phyloP scores from a whole-genome alignment of 2,797 vertebrate genomes.

The Dendrocincla fuliginosa region DNA sequence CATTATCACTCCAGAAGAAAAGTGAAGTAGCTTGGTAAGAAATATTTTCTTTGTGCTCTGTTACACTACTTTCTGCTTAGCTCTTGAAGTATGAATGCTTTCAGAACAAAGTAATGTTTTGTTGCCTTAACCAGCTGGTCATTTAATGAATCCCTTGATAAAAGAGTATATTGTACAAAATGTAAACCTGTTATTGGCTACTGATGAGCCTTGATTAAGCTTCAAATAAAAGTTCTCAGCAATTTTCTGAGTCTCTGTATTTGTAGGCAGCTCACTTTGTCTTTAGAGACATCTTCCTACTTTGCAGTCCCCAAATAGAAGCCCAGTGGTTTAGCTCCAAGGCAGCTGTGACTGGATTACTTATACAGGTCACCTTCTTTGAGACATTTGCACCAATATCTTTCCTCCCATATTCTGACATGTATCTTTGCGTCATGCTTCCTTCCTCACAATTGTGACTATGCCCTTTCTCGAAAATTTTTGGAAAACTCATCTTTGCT shows the following conservation, averaged over 20 bases:
- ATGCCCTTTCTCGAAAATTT: neutral
- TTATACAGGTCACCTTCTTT: neutral
- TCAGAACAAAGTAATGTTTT: neutral
- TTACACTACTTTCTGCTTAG: neutral
- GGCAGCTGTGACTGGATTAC: neutral
- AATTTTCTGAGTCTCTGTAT: neutral
- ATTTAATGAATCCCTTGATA: neutral
- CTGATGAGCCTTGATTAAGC: neutral
- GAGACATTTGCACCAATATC: neutral
- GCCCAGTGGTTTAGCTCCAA: neutral
- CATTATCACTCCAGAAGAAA: neutral
- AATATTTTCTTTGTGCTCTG: neutral
- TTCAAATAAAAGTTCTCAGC: neutral
- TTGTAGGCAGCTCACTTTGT: neutral
- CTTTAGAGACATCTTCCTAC: neutral
- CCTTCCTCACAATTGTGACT: neutral
- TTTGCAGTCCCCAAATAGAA: neutral
- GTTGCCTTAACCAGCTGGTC: neutral
- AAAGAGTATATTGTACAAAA: neutral
- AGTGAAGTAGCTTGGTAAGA: neutral
- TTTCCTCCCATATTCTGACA: neutral
- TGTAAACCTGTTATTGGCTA: neutral
- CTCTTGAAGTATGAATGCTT: neutral
- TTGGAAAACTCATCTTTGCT: neutral
- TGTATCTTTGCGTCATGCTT: neutral